These are phyloP conservation scores for Laupala kohalensis DNA, from an alignment of 1,140 invertebrate species.

Conservation along the genomic window DNA sequence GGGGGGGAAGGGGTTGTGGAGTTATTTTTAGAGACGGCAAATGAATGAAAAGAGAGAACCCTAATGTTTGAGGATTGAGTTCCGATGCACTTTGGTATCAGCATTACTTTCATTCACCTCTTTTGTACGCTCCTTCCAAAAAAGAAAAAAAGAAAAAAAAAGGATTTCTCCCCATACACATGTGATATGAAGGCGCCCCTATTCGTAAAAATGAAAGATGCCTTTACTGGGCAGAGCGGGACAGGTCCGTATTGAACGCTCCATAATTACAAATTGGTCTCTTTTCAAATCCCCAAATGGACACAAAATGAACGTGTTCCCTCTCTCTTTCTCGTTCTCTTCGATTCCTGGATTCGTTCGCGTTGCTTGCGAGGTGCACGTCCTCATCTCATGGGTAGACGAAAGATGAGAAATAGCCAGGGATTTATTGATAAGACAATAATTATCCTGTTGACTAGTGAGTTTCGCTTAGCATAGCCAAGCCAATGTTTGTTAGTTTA, in stretches of 20 bases:
- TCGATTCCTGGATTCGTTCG: not conserved
- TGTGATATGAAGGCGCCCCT: not conserved
- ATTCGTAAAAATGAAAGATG: not conserved
- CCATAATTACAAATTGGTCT: slow-evolving; percentile 16
- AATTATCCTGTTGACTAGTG: no score
- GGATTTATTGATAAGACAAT: no score
- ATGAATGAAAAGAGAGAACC: not conserved
- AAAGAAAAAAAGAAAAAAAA: not conserved
- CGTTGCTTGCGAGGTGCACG: no score
- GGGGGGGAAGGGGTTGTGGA: no score
- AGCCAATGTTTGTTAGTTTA: no score
- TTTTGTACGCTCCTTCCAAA: not conserved
- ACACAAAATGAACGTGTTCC: slow-evolving; percentile 15
- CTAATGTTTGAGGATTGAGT: not conserved
- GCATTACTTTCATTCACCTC: not conserved
- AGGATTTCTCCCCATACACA: not conserved
- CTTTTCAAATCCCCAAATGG: slow-evolving; percentile 16
- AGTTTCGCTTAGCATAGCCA: no score
- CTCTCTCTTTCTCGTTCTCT: not conserved
- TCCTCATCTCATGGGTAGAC: no score
- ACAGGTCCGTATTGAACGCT: slow-evolving; percentile 9
- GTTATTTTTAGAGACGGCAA: not conserved
- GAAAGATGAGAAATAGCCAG: no score
- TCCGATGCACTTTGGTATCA: not conserved
- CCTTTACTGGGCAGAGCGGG: not conserved